Conservation (phyloP, 1,140 invertebrate species). For the Battus philenor region DNA sequence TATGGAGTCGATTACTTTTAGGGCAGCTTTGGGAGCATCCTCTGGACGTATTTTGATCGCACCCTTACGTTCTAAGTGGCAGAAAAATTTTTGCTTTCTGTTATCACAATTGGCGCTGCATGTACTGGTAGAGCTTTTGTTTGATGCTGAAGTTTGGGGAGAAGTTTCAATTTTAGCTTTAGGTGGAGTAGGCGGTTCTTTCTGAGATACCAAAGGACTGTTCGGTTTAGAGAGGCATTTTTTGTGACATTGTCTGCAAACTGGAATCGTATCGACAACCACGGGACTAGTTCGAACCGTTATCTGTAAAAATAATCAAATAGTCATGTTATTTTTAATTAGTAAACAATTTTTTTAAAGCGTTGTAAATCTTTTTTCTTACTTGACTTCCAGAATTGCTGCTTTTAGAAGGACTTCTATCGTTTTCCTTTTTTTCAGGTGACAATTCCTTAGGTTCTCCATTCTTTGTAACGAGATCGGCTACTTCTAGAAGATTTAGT, state of each 20-base stretch:
- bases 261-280: slow-evolving; percentile 79
- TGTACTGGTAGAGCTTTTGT: slow-evolving; percentile 52
- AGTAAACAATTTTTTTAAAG: too few relatives aligned
- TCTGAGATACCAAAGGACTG: slow-evolving; percentile 68
- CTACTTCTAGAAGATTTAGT: slow-evolving; percentile 77
- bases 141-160: slow-evolving; percentile 58
- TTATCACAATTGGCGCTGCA: slow-evolving; percentile 63
- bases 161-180: slow-evolving; percentile 54
- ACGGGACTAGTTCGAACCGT: slow-evolving; percentile 82
- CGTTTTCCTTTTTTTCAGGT: slow-evolving; percentile 74
- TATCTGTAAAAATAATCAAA: slow-evolving; percentile 76
- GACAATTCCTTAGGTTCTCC: slow-evolving; percentile 39
- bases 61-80: slow-evolving; percentile 67
- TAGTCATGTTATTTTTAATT: too few relatives aligned
- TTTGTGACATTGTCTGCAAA: slow-evolving; percentile 84
- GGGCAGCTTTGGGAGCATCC: slow-evolving; percentile 63
- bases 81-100: slow-evolving; percentile 54
- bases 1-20: slow-evolving; percentile 67
- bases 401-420: slow-evolving; percentile 81
- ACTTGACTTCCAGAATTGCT: slow-evolving; percentile 85
- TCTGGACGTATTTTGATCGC: slow-evolving; percentile 66
- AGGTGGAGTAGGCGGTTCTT: slow-evolving; percentile 46
- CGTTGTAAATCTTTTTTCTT: too few relatives aligned
- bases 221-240: slow-evolving; percentile 79
- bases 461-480: slow-evolving; percentile 48